These are phyloP conservation scores for Monomorium pharaonis DNA, from an alignment of 1,140 invertebrate genomes.

Conservation along the genomic window DNA sequence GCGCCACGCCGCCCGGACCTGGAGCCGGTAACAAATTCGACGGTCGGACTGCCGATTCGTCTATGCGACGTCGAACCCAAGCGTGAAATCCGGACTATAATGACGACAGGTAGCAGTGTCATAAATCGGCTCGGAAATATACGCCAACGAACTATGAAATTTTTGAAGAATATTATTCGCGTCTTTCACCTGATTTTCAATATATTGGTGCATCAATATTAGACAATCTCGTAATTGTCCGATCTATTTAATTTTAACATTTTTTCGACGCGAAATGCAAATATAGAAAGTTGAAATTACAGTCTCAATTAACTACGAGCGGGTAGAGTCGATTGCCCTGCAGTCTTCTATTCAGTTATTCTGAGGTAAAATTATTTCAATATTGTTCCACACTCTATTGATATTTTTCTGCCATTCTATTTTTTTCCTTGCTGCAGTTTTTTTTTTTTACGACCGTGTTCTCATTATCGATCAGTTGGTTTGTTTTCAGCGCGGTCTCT, in stretches of 20 bases:
- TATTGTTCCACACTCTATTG: not conserved
- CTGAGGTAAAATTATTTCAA: not conserved
- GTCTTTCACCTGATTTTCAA: not conserved
- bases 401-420: not conserved
- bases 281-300: not conserved
- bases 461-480: conserved; percentile 15
- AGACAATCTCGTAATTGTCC: not conserved
- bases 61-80: conserved; percentile 35
- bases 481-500: not conserved
- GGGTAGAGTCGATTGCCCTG: not conserved
- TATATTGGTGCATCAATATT: not conserved
- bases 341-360: not conserved
- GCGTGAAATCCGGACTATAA: conserved; percentile 39
- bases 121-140: conserved; percentile 60
- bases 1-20: conserved; percentile 55
- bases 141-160: conserved; percentile 8
- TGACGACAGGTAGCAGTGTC: conserved; percentile 61
- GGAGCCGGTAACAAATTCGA: conserved; percentile 69
- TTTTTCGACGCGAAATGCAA: not conserved
- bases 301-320: not conserved
- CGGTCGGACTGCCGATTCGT: conserved; percentile 57
- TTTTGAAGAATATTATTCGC: conserved; percentile 33
- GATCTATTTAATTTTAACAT: not conserved
- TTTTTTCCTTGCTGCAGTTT: not conserved
- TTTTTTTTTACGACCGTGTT: not conserved